A percentile compares a stretch with the other conserved stretches of the same genome.
These are phyloP conservation scores for Rhizoglyphus robini DNA, from an alignment of 1,140 invertebrate genomes.

Conservation along the genomic window DNA sequence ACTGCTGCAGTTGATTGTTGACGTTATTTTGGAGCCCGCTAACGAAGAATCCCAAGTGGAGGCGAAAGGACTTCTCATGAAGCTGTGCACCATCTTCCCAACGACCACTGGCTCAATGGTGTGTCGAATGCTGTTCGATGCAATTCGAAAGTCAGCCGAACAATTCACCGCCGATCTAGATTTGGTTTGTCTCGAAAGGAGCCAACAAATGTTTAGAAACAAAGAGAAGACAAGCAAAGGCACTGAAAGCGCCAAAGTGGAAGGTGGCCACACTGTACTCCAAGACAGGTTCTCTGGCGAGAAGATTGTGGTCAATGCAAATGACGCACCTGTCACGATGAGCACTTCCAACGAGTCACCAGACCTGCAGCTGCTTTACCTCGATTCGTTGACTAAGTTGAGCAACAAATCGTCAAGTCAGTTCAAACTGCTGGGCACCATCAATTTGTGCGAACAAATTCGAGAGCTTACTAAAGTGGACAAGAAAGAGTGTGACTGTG, in stretches of 20 bases:
- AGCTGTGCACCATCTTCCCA: constrained; percentile 55
- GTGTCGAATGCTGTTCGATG: constrained; percentile 56
- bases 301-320: constrained; percentile 54
- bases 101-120: constrained; percentile 44
- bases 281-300: constrained; percentile 52
- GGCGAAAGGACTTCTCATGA: constrained; percentile 57
- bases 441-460: constrained; percentile 78
- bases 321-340: too few species aligned
- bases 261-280: constrained; percentile 28
- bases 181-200: too few species aligned
- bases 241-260: constrained; percentile 18
- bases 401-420: constrained; percentile 76
- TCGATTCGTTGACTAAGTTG: constrained; percentile 70
- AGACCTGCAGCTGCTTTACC: constrained; percentile 56
- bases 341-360: constrained; percentile 42
- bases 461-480: too few species aligned
- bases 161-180: too few species aligned
- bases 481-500: too few species aligned
- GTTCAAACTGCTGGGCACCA: constrained; percentile 69
- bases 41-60: constrained; percentile 72
- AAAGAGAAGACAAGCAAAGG: constrained; percentile 34
- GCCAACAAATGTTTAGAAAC: constrained; percentile 52
- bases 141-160: too few species aligned
- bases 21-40: constrained; percentile 62
- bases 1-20: constrained; percentile 52